Base-by-base conservation (phyloP, 2,888 invertebrate genomes). In the Ischnus inquisitorius region DNA sequence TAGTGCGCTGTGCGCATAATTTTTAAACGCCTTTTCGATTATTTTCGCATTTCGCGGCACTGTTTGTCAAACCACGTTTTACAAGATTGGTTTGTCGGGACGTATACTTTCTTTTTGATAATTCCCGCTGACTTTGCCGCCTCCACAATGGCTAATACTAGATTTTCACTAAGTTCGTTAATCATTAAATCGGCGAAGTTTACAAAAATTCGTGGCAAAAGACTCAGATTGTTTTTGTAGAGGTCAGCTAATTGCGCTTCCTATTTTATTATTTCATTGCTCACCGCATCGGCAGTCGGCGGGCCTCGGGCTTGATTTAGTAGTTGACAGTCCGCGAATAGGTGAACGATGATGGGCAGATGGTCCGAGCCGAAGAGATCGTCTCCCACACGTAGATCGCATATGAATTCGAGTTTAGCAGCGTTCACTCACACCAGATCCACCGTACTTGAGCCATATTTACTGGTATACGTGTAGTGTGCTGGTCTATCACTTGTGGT, bases 41-140 rank as follows among this genome's bases (percentile, higher is more conserved):
- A 16, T 10, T 22, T 41, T 19, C 65, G 6, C 41, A 8, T 1
- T 2, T 16, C 65, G 14, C 41, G 12, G 22, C 65, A 65, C 4
- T 41, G 16, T 4, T 65, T 41, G 10, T 65, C 65, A 12, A 65
- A 65, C 43, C 65, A 65, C 10, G 41, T 1, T 19, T 43, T 65
- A 39, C 39, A 39, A 4, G 2, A 16, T 16, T 3, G 39, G 0
- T 6, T 14, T n/a, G 6, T 5, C 39, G n/a, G 14, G 39, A 5
- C 6, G 8, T 0, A 6, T 22, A 1, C 6, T 22, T 60, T 25
- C 60, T 8, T 28, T 25, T 60, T 12, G 1, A 28, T 10, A 43
- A 8, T n/a, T 4, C 60, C 60, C 28, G 41, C 65, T 19, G 19
- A 8, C 19, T 22, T 8, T 14, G 60, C 60, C 1, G 60, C 28